phyloP scores from a whole-genome alignment of 2,888 invertebrate species.

The Doris montereyensis region DNA sequence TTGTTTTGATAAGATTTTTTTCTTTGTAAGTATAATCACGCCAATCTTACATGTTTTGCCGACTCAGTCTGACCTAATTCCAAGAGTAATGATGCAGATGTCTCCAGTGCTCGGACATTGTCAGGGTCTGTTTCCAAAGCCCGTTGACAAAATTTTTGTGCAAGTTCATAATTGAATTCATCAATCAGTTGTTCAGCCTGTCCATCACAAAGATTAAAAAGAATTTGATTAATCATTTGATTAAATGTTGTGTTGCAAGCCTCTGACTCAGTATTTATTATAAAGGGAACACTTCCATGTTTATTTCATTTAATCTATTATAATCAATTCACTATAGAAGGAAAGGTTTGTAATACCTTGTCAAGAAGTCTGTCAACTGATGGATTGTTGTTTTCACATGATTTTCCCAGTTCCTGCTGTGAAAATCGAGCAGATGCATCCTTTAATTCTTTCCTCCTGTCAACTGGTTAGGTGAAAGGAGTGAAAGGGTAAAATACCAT shows the following conservation, averaged over 20 bases:
- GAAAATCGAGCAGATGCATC: too few species aligned
- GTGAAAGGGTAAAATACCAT: too few species aligned
- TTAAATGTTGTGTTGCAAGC: not conserved
- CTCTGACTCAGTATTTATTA: not conserved
- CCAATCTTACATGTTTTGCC: conserved; percentile 72
- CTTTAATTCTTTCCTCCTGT: conserved; percentile 52
- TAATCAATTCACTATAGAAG: too few species aligned
- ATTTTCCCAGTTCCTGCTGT: too few species aligned
- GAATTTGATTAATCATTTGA: not conserved
- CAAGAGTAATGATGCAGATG: conserved; percentile 69
- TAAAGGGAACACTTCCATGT: not conserved
- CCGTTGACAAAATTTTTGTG: conserved; percentile 71
- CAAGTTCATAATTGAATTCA: conserved; percentile 72
- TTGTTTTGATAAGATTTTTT: too few species aligned
- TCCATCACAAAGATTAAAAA: too few species aligned
- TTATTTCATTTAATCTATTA: not conserved
- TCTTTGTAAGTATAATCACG: too few species aligned
- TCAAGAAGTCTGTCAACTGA: conserved; percentile 60
- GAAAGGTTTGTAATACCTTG: conserved; percentile 51
- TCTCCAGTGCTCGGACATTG: conserved; percentile 71
- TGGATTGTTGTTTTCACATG: too few species aligned
- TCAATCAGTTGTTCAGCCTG: conserved; percentile 73
- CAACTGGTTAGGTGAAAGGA: too few species aligned
- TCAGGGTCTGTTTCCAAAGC: conserved; percentile 72
- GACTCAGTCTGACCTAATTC: conserved; percentile 71